Conservation (phyloP, 2,888 invertebrate genomes). For the Pandemis cinnamomeana region DNA sequence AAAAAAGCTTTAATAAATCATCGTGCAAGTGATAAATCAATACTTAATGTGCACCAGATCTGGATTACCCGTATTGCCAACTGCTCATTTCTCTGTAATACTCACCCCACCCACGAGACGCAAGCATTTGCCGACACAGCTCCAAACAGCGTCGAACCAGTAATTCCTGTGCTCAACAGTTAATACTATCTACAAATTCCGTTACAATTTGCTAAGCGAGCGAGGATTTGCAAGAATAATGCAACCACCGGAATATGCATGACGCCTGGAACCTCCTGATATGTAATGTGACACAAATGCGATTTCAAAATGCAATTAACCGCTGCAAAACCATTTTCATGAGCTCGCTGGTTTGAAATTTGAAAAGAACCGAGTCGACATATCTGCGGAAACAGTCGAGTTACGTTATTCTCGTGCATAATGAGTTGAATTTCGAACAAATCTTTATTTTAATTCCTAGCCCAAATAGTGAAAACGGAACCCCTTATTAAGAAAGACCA, state of each 20-base stretch:
- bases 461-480: too few species aligned
- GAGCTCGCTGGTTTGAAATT: slow-evolving; percentile 14
- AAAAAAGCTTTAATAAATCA: too few species aligned
- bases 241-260: slow-evolving; percentile 61
- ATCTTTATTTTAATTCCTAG: neutral
- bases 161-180: neutral
- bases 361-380: neutral
- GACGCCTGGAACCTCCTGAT: slow-evolving; percentile 50
- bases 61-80: too few species aligned
- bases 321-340: slow-evolving; percentile 15
- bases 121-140: neutral
- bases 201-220: slow-evolving; percentile 36
- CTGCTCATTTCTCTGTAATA: neutral
- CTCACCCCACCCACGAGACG: neutral
- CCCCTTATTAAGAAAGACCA: too few species aligned
- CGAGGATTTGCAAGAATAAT: slow-evolving; percentile 54
- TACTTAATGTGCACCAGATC: too few species aligned
- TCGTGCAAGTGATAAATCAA: too few species aligned
- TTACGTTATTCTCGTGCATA: neutral
- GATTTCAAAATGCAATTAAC: slow-evolving; percentile 55
- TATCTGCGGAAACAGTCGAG: neutral
- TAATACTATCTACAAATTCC: slow-evolving; percentile 26
- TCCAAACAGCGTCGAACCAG: neutral
- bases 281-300: slow-evolving; percentile 55
- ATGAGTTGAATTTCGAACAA: neutral